A percentile compares a stretch with the other conserved stretches of the same genome.
Conservation (phyloP, 2,113 vertebrate species). For the Antigone vipio region DNA sequence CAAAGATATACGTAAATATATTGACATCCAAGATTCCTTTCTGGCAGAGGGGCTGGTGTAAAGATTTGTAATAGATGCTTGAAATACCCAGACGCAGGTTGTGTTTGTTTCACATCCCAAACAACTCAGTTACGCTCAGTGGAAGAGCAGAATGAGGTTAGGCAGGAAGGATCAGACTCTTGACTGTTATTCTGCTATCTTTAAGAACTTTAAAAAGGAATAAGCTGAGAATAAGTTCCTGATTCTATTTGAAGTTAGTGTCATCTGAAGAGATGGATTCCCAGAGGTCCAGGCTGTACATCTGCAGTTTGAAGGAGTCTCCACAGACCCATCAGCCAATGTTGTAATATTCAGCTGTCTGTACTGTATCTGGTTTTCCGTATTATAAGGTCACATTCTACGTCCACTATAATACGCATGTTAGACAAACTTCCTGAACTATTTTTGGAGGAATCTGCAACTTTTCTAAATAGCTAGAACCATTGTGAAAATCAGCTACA, state of each 20-base stretch:
- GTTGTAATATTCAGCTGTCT: not conserved
- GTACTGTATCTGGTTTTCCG: not conserved
- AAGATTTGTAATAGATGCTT: not conserved
- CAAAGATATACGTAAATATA: not conserved
- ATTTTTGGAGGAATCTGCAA: not conserved
- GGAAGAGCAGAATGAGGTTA: not conserved
- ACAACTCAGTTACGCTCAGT: not conserved
- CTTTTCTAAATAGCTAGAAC: not conserved
- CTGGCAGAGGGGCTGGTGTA: not conserved
- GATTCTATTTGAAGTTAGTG: not conserved
- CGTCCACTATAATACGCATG: not conserved
- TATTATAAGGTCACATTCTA: not conserved
- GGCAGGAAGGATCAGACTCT: not conserved
- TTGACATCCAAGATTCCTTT: not conserved
- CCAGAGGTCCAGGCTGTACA: not conserved
- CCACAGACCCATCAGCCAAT: not conserved
- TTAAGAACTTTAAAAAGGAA: not conserved
- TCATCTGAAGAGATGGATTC: not conserved
- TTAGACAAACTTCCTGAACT: not conserved
- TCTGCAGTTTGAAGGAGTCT: not conserved
- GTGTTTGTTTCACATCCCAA: not conserved
- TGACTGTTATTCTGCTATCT: not conserved
- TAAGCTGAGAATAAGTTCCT: not conserved
- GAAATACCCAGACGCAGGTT: not conserved
- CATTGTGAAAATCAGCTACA: not conserved